Conservation (phyloP, 1,140 invertebrate genomes). For the Steinernema khuongi region DNA sequence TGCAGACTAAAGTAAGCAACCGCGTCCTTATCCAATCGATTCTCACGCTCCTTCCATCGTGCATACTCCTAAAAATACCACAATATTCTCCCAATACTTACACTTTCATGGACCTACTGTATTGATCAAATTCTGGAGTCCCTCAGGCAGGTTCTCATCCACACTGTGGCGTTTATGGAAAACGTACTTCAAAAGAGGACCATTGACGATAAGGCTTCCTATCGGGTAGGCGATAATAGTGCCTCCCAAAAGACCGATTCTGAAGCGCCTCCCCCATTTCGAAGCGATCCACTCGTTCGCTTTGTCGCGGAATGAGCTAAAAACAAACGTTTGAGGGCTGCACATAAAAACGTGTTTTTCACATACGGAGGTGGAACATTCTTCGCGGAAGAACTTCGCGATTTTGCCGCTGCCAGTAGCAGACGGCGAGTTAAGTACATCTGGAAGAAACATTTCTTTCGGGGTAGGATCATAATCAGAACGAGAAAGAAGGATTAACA, state of each 20-base stretch:
- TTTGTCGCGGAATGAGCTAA: slow-evolving; percentile 27
- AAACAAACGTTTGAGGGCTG: background rate
- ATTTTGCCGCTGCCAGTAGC: background rate
- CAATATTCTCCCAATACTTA: background rate
- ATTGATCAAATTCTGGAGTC: background rate
- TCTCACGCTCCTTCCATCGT: background rate
- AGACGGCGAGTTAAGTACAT: background rate
- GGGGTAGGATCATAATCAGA: no score
- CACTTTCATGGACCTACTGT: background rate
- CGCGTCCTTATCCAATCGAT: slow-evolving; percentile 1
- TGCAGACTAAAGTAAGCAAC: background rate
- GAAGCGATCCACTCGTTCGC: slow-evolving; percentile 30
- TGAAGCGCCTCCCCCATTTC: slow-evolving; percentile 26
- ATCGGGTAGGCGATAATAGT: slow-evolving; percentile 32
- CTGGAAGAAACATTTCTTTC: no score
- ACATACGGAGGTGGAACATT: background rate
- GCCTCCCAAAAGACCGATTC: slow-evolving; percentile 34
- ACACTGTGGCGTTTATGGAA: slow-evolving; percentile 18
- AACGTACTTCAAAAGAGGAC: slow-evolving; percentile 30
- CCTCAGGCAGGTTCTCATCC: background rate
- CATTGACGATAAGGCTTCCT: slow-evolving; percentile 27
- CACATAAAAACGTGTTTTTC: background rate
- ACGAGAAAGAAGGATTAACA: no score
- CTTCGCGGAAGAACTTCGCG: background rate
- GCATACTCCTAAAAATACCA: background rate